Percentiles rank a stretch among this genome's conserved stretches.
These are phyloP conservation scores for Delichon dasypus DNA, from an alignment of 2,797 vertebrate species.

Conservation along the genomic window DNA sequence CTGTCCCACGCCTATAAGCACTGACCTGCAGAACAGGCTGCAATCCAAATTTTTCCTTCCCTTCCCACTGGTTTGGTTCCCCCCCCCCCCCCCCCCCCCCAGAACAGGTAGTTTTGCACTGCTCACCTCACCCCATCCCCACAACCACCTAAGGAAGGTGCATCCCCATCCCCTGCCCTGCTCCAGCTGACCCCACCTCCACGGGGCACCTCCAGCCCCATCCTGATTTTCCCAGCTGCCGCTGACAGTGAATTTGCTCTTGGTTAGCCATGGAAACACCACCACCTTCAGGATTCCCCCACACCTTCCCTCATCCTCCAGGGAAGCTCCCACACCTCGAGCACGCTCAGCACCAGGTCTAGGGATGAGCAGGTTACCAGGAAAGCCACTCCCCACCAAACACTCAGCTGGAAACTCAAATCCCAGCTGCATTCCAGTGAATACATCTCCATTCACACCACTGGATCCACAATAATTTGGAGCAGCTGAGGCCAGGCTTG, in stretches of 20 bases:
- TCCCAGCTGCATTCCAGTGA: not conserved
- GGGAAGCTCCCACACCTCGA: not conserved
- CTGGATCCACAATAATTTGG: not conserved
- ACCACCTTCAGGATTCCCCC: constrained; percentile 35
- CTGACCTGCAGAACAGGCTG: not conserved
- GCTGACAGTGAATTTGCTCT: not conserved
- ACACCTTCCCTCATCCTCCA: not conserved
- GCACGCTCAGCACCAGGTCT: not conserved
- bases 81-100: too few relatives aligned
- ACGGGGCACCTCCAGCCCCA: not conserved
- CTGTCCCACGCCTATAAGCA: not conserved
- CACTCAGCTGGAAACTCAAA: not conserved
- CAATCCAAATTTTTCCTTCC: not conserved
- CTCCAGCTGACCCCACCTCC: not conserved
- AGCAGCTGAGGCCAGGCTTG: constrained; percentile 11
- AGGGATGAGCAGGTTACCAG: not conserved
- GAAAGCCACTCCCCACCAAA: not conserved
- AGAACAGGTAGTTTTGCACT: not conserved
- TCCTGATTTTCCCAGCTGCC: not conserved
- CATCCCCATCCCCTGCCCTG: not conserved
- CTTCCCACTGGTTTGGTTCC: too few relatives aligned
- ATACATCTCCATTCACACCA: not conserved
- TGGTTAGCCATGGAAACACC: constrained; percentile 8
- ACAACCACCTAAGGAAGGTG: not conserved
- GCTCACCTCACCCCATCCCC: not conserved